A percentile compares a stretch with the other conserved stretches of the same genome.
Evolutionary conservation across 1,140 invertebrate species (phyloP).

Genomic region (Pseudomyrmex cubaensis): DNA sequence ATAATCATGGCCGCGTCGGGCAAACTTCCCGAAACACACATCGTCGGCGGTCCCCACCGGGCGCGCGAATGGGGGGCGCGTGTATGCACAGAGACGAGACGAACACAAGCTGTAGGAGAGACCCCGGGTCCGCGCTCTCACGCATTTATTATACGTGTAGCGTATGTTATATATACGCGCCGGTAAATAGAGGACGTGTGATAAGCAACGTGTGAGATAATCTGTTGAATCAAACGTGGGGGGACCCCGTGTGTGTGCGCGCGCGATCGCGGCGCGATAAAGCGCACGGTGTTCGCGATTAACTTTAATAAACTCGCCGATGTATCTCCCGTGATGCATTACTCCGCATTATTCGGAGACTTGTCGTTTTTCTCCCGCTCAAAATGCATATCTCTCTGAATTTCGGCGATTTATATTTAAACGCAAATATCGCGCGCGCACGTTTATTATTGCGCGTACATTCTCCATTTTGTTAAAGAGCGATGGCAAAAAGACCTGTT

Average conservation of each 20-base stretch:
- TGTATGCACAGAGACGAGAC: slow-evolving; percentile 12
- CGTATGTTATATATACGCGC: slow-evolving; percentile 28
- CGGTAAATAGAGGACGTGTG: slow-evolving; percentile 51
- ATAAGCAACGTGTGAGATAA: slow-evolving; percentile 52
- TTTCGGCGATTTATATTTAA: slow-evolving; percentile 21
- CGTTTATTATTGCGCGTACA: no score
- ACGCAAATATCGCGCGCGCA: no score
- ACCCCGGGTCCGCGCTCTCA: not conserved
- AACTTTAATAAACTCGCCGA: slow-evolving; percentile 40
- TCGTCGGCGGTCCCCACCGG: not conserved
- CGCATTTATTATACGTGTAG: slow-evolving; percentile 49
- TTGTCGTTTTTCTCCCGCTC: not conserved
- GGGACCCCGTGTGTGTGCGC: slow-evolving; percentile 14
- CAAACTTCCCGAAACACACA: slow-evolving; percentile 56
- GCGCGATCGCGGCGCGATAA: slow-evolving; percentile 5
- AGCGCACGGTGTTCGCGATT: slow-evolving; percentile 24
- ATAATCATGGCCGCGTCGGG: slow-evolving; percentile 43
- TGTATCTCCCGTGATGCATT: slow-evolving; percentile 24
- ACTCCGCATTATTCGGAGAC: not conserved
- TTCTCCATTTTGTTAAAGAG: slow-evolving; percentile 4
- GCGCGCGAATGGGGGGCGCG: not conserved
- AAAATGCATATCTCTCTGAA: not conserved
- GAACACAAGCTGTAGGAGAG: not conserved
- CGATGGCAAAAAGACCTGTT: not conserved
- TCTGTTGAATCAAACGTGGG: slow-evolving; percentile 46